Base-by-base conservation (phyloP, 2,888 invertebrate species). In the Exocentrus adspersus region DNA sequence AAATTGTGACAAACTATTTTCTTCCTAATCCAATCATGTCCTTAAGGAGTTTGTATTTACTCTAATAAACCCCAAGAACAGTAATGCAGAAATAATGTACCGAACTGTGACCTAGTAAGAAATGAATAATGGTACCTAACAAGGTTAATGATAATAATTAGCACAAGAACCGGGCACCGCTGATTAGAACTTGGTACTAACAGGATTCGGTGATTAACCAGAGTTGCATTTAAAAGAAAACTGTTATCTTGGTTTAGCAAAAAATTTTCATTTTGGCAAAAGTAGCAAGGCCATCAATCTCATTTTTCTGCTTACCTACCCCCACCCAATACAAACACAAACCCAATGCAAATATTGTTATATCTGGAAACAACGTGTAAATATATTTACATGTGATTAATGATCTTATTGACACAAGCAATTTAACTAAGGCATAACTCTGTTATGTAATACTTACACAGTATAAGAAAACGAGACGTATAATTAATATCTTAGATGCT, bases 41-140 rank as follows among this genome's bases (percentile, higher is more conserved):
- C 37, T n/a, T 2, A 37, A 2, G 37, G 1, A n/a, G 12, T n/a
- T n/a, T n/a, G n/a, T 37, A 37, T 37, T 37, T 37, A 37, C 37
- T 37, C 37, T 37, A 37, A 37, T 37, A 7, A 10, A 37, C n/a
- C 37, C 5, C 2, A 37, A 37, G n/a, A 37, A 37, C 37, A 37
- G 37, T 37, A 37, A 37, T 37, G 37, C 10, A 37, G 14, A 37
- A 37, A 37, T 9, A 37, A 37, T 37, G 37, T 37, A 37, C 37
- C 37, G 37, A 37, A 37, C 14, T 30, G 37, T 37, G 37, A 37
- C 37, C 37, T 12, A 37, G 37, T 37, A 37, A 37, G 37, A 37
- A 37, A 37, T 37, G 37, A 37, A 37, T 37, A 37, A 37, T 37
- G 37, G 37, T 37, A n/a, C n/a, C n/a, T n/a, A 37, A 37, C 37